These are phyloP conservation scores for Dipodomys stephensi DNA, from an alignment of 2,113 vertebrate species.

Conservation along the genomic window DNA sequence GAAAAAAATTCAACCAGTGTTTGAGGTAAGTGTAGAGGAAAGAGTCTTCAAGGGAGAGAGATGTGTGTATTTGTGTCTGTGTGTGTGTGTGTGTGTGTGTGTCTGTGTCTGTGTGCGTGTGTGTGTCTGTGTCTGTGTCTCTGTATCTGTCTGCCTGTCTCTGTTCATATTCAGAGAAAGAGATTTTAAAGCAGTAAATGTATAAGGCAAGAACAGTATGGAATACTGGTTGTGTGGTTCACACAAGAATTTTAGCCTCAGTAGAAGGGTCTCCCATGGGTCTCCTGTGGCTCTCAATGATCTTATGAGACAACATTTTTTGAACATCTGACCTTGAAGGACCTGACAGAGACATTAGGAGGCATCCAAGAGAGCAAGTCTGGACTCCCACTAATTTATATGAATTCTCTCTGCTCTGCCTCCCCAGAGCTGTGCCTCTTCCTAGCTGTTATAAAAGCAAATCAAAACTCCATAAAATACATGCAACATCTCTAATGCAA, in stretches of 20 bases:
- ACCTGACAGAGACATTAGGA: neutral
- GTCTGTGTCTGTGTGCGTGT: no score
- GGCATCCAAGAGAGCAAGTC: neutral
- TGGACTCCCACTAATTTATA: neutral
- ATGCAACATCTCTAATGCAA: neutral
- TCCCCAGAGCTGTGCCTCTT: neutral
- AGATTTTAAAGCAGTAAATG: neutral
- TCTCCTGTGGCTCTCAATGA: neutral
- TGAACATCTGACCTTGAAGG: neutral
- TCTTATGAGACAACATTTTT: neutral
- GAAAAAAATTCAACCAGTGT: neutral
- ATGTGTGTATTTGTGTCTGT: no score
- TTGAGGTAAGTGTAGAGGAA: neutral
- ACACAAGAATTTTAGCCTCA: neutral
- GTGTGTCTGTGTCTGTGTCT: neutral
- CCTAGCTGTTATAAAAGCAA: neutral
- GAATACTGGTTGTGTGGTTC: neutral
- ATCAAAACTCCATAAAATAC: conserved; percentile 12
- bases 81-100: no score
- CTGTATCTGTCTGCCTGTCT: no score
- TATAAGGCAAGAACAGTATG: neutral
- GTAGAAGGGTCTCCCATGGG: neutral
- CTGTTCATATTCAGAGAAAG: neutral
- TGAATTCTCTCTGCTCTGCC: neutral
- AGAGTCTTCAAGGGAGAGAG: neutral